Evolutionary conservation across 2,888 invertebrate genomes (phyloP).

Genomic region (Ornithoptera alexandrae): DNA sequence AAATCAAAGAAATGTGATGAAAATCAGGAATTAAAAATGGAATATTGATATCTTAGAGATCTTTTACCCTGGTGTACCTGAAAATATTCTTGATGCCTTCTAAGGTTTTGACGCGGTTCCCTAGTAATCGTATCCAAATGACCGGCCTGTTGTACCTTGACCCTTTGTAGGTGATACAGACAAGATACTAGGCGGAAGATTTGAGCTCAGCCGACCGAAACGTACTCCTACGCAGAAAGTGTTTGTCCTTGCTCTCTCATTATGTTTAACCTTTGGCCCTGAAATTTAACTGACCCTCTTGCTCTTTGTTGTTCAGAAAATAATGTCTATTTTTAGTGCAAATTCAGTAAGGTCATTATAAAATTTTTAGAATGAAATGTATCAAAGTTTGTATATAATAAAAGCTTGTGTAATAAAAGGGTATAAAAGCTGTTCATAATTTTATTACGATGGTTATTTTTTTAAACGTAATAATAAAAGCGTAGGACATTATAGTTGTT

Average conservation of each 20-base stretch:
- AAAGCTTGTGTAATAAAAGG: too few species aligned
- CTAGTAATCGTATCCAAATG: conserved; percentile 34
- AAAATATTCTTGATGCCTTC: neutral
- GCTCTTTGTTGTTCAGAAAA: conserved; percentile 18
- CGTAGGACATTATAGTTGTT: too few species aligned
- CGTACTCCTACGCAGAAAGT: conserved; percentile 72
- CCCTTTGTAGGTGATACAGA: conserved; percentile 36
- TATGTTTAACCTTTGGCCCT: conserved; percentile 56
- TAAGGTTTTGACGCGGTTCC: neutral
- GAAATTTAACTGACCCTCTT: conserved; percentile 39
- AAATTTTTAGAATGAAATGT: too few species aligned
- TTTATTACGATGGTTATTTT: too few species aligned
- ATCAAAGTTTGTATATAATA: too few species aligned
- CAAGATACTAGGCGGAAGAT: conserved; percentile 69
- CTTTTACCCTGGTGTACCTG: too few species aligned
- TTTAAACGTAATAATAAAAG: too few species aligned
- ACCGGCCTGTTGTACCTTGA: conserved; percentile 62
- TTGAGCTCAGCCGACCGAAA: conserved; percentile 61
- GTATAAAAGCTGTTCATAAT: too few species aligned
- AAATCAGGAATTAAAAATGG: too few species aligned
- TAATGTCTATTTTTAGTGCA: conserved; percentile 14
- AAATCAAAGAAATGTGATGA: too few species aligned
- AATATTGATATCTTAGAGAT: too few species aligned
- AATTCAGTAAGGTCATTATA: neutral
- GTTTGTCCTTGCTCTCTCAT: conserved; percentile 68